Evolutionary conservation across 2,113 vertebrate genomes (phyloP).

Genomic region (Malurus elegans): DNA sequence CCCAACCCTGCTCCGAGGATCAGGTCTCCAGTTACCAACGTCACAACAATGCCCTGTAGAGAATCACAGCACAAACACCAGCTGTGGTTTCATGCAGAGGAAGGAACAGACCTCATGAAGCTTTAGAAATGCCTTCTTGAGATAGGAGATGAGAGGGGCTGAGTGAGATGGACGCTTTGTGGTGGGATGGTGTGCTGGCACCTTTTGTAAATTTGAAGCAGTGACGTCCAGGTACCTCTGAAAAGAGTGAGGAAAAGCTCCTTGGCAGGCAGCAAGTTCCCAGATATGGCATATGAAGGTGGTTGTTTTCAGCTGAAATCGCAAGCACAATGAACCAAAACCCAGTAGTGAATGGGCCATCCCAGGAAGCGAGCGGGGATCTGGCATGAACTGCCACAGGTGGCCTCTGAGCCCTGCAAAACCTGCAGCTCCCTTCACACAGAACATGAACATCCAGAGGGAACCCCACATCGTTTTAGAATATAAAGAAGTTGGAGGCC

Average conservation of each 20-base stretch:
- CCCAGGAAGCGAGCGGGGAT: background rate
- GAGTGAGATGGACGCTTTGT: background rate
- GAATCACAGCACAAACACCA: background rate
- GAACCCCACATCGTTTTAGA: background rate
- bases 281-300: background rate
- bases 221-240: fast-evolving
- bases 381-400: background rate
- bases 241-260: background rate
- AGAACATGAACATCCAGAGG: background rate
- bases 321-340: background rate
- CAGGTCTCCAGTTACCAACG: background rate
- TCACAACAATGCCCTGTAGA: background rate
- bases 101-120: background rate
- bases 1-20: background rate
- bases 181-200: background rate
- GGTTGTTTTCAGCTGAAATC: background rate
- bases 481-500: background rate
- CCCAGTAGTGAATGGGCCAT: background rate
- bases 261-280: background rate
- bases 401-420: background rate
- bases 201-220: background rate
- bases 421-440: background rate
- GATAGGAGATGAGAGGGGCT: background rate
- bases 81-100: background rate
- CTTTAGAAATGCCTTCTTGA: background rate